Evolutionary conservation across 2,888 invertebrate species (phyloP), one percentile per base, ranked within the genome.

Genomic region (Drosophila ustulata): DNA sequence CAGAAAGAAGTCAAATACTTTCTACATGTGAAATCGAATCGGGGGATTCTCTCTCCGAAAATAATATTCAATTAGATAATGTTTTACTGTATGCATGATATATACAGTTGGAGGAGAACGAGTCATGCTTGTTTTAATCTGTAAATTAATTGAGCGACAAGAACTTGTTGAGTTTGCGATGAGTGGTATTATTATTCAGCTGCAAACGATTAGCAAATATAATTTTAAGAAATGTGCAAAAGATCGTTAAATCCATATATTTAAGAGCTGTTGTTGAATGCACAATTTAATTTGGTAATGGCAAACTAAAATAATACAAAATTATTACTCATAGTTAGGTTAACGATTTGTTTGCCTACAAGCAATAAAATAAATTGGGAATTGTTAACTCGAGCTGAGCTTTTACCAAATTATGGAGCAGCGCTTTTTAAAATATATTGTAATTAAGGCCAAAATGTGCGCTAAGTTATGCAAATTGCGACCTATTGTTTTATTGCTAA

Each of bases 401-500:
- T 39, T 39, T 23, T 50, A 13, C 30, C 23, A 50, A 34, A 11
- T 23, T 23, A 47, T 28, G 13, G 18, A 46, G 37, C 7, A 28
- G 25, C 32, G 30, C 5, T 34, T 34, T 32, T 34, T 4, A 18
- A 49, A 49, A 32, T 32, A n/a, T 46, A 45, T 30, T 30, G 6
- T 30, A 30, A 45, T 56, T 37, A 57, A 23, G 2, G 13, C 1
- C 8, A 28, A 8, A 9, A 26, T 18, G 9, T 59, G 25, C 25
- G 26, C 18, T 26, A 45, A 46, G 37, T 61, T 61, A 52, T 45
- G 61, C 45, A 37, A 52, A 52, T 61, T 51, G 3, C 0, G 2
- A n/a, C 32, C 55, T 56, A 56, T 56, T 45, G 55, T 56, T 59
- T 18, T 26, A 7, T 32, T 51, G 6, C 9, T 25, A 51, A 51